Conservation (phyloP, 2,113 vertebrate genomes). For the Dasyprocta punctata region DNA sequence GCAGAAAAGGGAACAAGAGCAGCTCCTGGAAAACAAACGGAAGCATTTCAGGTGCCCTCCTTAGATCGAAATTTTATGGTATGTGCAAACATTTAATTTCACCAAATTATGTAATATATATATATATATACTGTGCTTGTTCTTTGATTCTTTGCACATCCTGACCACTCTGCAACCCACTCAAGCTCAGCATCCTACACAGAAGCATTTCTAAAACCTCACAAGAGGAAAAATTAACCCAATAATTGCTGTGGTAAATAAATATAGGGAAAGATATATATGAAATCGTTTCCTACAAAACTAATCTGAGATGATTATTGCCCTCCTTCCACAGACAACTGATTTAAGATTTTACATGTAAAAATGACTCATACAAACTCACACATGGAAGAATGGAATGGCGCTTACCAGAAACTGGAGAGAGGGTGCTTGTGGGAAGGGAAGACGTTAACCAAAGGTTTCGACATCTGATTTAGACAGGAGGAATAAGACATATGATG, state of each 20-base stretch:
- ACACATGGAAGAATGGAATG: not conserved
- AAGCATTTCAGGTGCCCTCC: not conserved
- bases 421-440: fast-evolving
- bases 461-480: not conserved
- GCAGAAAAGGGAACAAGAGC: not conserved
- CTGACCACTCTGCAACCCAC: not conserved
- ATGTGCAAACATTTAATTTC: not conserved
- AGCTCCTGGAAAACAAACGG: not conserved
- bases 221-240: not conserved
- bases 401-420: not conserved
- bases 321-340: not conserved
- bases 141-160: not conserved
- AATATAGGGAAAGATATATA: not conserved
- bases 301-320: not conserved
- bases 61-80: not conserved
- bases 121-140: fast-evolving
- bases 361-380: not conserved
- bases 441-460: not conserved
- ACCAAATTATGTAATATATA: not conserved
- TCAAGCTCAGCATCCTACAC: not conserved
- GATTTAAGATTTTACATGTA: not conserved
- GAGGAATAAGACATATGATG: not conserved
- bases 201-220: not conserved
- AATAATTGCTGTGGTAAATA: not conserved
- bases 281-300: not conserved